These are phyloP conservation scores for Phrynocephalus guinanensis DNA, from an alignment of 2,797 vertebrate genomes.

Conservation along the genomic window DNA sequence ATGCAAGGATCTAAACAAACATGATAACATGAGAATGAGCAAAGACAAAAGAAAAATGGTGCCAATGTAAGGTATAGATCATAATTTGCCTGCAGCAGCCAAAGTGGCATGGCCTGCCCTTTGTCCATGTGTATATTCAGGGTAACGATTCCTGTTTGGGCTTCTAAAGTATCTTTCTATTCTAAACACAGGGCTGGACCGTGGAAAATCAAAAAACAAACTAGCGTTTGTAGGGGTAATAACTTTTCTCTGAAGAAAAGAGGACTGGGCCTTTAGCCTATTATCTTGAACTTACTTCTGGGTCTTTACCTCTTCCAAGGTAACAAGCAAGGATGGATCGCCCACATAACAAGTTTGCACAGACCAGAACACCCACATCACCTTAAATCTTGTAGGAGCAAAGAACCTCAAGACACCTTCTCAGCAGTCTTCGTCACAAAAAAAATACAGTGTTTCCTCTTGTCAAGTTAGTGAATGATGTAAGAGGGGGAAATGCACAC, in stretches of 20 bases:
- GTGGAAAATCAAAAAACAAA: slow-evolving; percentile 82
- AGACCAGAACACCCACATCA: slow-evolving; percentile 45
- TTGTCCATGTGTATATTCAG: slow-evolving; percentile 69
- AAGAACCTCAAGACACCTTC: slow-evolving; percentile 41
- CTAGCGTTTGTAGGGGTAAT: slow-evolving; percentile 62
- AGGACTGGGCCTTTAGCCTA: slow-evolving; percentile 61
- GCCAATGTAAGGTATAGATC: slow-evolving; percentile 53
- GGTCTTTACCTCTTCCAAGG: slow-evolving; percentile 76
- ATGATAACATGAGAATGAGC: slow-evolving; percentile 43
- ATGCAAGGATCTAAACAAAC: slow-evolving; percentile 46
- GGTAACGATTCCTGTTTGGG: slow-evolving; percentile 63
- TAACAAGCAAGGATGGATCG: slow-evolving; percentile 61
- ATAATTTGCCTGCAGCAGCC: slow-evolving; percentile 66
- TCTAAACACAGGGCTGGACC: slow-evolving; percentile 67
- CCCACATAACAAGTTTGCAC: slow-evolving; percentile 39
- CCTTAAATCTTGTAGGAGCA: slow-evolving; percentile 37
- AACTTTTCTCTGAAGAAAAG: slow-evolving; percentile 60
- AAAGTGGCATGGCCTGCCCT: slow-evolving; percentile 63
- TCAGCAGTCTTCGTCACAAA: slow-evolving; percentile 35
- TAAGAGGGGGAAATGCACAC: not conserved
- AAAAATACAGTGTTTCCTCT: not conserved
- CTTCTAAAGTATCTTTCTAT: slow-evolving; percentile 69
- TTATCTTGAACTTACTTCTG: slow-evolving; percentile 76
- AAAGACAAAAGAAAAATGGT: slow-evolving; percentile 48
- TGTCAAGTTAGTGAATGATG: slow-evolving; percentile 6